A percentile compares a stretch with the other conserved stretches of the same genome.
phyloP scores from a whole-genome alignment of 2,113 vertebrate genomes.

The Indicator indicator region DNA sequence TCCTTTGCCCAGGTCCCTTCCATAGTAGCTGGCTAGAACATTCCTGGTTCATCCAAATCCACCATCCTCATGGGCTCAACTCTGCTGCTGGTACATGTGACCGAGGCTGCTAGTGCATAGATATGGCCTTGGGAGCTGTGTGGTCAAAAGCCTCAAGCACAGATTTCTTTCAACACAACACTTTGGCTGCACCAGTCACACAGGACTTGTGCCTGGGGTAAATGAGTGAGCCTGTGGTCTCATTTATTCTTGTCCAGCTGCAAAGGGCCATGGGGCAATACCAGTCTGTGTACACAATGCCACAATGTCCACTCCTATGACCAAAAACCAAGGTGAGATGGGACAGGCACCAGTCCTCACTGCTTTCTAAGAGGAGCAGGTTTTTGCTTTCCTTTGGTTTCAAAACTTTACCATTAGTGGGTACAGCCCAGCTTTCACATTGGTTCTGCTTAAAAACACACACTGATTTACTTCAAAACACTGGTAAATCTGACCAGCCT shows the following conservation, averaged over 20 bases:
- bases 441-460: not conserved
- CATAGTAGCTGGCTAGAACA: not conserved
- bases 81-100: not conserved
- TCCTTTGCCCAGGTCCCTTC: not conserved
- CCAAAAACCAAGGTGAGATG: not conserved
- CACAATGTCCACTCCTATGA: not conserved
- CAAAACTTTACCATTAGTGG: not conserved
- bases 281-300: not conserved
- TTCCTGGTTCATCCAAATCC: not conserved
- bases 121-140: accelerated
- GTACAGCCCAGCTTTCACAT: not conserved
- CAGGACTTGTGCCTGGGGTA: accelerated
- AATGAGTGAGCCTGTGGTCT: accelerated
- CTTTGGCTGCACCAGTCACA: not conserved
- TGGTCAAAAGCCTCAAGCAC: accelerated
- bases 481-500: not conserved
- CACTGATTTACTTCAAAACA: not conserved
- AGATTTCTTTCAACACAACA: not conserved
- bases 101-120: accelerated
- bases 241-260: accelerated
- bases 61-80: not conserved
- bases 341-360: accelerated
- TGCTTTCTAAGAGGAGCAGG: not conserved
- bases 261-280: not conserved
- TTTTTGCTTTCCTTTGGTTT: not conserved